Evolutionary conservation across 1,140 invertebrate species (phyloP), one percentile per base, ranked within the genome.

Genomic region (Propsilocerus akamusi): DNA sequence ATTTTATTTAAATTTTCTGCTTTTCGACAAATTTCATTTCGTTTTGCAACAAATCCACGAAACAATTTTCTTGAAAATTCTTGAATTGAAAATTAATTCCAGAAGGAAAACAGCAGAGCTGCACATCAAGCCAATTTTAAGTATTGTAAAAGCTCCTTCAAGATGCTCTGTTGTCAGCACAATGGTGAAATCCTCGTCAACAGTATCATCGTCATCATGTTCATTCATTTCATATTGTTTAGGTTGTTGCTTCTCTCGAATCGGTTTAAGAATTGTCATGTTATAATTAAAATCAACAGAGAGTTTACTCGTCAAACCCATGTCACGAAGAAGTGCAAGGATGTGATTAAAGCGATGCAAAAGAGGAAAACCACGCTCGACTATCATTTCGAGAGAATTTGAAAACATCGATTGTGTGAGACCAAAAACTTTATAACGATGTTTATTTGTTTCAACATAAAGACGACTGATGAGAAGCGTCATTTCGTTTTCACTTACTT

Each of bases 341-440:
- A 60, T 57, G 25, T 51, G 56, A 26, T 69, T 69, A 52, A 73
- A 65, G 22, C 59, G 55, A n/a, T 54, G 55, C 37, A 72, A 59
- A 25, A 68, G 70, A 2, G 71, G 68, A 34, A 71, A 73, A 12
- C 72, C 72, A 47, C 61, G 64, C 49, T 67, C 60, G 52, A 66
- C 62, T 24, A 72, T 61, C 57, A 72, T 67, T 56, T 73, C 71
- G 47, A 71, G 47, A 14, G 71, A 66, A 11, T 71, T 71, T 5
- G 63, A 61, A 48, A 74, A 71, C 5, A 71, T 62, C 51, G 68
- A 64, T 0, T 54, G 12, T 1, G 58, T 54, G 49, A 65, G 59
- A 3, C 61, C 57, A 52, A 64, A 72, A 0, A 64, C 56, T 50
- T 66, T 64, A 41, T 69, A 68, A 11, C 56, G 58, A 26, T 50